phyloP scores from a whole-genome alignment of 2,888 invertebrate genomes.

The Sesia bembeciformis region DNA sequence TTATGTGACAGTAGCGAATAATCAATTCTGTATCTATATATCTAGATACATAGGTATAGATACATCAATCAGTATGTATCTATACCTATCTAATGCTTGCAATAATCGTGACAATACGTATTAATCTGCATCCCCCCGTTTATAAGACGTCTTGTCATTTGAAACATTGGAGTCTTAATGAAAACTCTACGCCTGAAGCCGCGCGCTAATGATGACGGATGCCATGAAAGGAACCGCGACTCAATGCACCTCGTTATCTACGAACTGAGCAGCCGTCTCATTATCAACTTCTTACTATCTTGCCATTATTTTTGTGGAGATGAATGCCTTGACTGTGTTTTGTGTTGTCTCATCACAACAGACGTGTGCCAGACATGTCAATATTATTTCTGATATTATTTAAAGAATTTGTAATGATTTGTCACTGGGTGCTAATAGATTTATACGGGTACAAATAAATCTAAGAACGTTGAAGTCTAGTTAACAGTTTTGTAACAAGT shows the following conservation, averaged over 20 bases:
- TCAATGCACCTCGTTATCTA: constrained; percentile 50
- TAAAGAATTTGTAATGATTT: too few species aligned
- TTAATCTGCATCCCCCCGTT: constrained; percentile 24
- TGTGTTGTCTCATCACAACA: neutral
- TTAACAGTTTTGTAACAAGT: too few species aligned
- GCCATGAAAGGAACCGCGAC: constrained; percentile 52
- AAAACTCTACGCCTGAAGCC: constrained; percentile 54
- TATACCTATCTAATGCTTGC: constrained; percentile 1
- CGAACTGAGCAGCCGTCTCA: constrained; percentile 42
- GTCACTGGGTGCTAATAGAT: too few species aligned
- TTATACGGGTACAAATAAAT: too few species aligned
- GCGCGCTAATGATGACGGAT: constrained; percentile 65
- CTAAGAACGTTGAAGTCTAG: too few species aligned
- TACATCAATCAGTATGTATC: too few species aligned
- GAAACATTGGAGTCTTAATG: constrained; percentile 62
- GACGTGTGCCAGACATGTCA: too few species aligned
- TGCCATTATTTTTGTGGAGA: constrained; percentile 33
- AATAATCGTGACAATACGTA: constrained; percentile 25
- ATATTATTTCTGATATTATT: too few species aligned
- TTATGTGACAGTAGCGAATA: too few species aligned
- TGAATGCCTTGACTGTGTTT: constrained; percentile 20
- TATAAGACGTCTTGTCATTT: constrained; percentile 33
- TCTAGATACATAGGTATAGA: too few species aligned
- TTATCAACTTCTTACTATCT: constrained; percentile 33
- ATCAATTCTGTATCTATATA: too few species aligned